phyloP scores from a whole-genome alignment of 2,797 vertebrate species.

The Cottoperca gobio region DNA sequence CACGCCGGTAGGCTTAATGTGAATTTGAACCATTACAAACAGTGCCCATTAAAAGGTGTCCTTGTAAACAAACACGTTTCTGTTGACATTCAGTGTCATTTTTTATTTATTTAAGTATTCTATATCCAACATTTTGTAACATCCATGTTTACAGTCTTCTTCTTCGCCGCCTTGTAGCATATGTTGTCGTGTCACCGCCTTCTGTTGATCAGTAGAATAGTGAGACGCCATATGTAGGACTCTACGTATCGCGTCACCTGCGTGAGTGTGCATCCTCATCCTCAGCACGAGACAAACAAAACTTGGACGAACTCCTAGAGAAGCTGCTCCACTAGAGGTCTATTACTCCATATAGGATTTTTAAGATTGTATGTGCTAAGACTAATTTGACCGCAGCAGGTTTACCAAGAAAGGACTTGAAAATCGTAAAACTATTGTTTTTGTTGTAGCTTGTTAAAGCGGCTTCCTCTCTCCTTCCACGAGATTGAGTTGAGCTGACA shows the following conservation, averaged over 20 bases:
- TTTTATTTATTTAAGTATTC: too few relatives aligned
- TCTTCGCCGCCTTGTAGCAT: neutral
- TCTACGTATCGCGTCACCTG: neutral
- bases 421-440: neutral
- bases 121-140: too few relatives aligned
- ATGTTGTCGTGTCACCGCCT: neutral
- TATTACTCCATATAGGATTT: too few relatives aligned
- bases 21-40: neutral
- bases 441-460: neutral
- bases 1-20: neutral
- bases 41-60: too few relatives aligned
- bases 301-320: too few relatives aligned
- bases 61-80: neutral
- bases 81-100: too few relatives aligned
- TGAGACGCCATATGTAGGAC: neutral
- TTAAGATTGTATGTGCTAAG: neutral
- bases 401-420: neutral
- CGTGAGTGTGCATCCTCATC: neutral
- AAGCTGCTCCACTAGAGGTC: neutral
- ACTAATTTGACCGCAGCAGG: neutral
- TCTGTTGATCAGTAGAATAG: neutral
- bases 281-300: too few relatives aligned
- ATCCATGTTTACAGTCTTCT: neutral
- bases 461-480: neutral
- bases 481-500: constrained; percentile 26